phyloP scores from a whole-genome alignment of 2,113 vertebrate species.

The Cacatua alba region DNA sequence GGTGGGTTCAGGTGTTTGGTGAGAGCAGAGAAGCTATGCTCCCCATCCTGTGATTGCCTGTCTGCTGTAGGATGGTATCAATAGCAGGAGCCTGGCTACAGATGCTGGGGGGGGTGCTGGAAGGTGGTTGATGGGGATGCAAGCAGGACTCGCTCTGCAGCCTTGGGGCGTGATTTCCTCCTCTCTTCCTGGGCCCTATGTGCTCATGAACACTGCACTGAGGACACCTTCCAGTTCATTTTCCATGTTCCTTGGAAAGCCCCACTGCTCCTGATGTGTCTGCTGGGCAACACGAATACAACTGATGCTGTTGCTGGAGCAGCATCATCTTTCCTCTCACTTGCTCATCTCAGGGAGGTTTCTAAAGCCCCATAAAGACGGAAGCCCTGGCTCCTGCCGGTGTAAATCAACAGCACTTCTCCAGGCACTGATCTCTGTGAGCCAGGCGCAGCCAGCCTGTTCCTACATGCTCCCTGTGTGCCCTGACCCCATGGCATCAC shows the following conservation, averaged over 20 bases:
- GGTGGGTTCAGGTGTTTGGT: not conserved
- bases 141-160: not conserved
- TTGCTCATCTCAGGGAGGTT: accelerated
- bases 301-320: not conserved
- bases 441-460: not conserved
- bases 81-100: not conserved
- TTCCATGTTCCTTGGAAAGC: not conserved
- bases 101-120: not conserved
- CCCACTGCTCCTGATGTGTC: not conserved
- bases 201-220: not conserved
- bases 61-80: accelerated
- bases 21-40: not conserved
- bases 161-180: accelerated
- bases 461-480: accelerated
- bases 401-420: accelerated
- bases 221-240: not conserved
- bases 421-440: not conserved
- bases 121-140: not conserved
- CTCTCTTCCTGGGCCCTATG: accelerated
- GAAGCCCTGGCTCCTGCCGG: accelerated
- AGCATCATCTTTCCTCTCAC: accelerated
- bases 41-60: not conserved
- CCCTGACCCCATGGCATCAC: accelerated
- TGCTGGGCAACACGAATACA: accelerated
- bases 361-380: not conserved